Percentiles rank a stretch among this genome's conserved stretches.
phyloP scores from a whole-genome alignment of 2,888 invertebrate genomes.

The Zaprionus lineosus region DNA sequence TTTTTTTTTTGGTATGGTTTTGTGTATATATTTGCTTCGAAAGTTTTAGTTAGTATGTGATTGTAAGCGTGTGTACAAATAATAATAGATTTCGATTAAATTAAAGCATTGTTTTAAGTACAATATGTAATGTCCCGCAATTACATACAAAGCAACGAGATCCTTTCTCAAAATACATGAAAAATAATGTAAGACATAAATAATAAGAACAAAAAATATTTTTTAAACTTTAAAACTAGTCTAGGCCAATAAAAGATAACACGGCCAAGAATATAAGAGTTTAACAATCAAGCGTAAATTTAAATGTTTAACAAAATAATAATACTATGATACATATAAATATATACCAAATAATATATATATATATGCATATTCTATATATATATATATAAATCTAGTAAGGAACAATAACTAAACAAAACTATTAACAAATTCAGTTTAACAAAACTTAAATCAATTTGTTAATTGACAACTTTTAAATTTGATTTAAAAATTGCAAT shows the following conservation, averaged over 20 bases:
- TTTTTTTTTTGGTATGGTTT: neutral
- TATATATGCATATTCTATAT: too few species aligned
- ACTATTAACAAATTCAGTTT: constrained; percentile 44
- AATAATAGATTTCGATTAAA: constrained; percentile 39
- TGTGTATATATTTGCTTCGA: constrained; percentile 37
- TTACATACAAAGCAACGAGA: constrained; percentile 60
- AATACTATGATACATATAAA: constrained; percentile 22
- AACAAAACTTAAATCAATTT: constrained; percentile 40
- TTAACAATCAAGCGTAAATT: constrained; percentile 49
- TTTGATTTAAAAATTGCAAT: constrained; percentile 75
- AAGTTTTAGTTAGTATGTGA: constrained; percentile 9
- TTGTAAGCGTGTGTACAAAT: constrained; percentile 40
- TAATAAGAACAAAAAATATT: constrained; percentile 47
- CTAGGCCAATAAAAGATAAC: constrained; percentile 14
- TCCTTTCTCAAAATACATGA: constrained; percentile 69
- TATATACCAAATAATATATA: too few species aligned
- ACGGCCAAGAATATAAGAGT: constrained; percentile 31
- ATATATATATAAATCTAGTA: too few species aligned
- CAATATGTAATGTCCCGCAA: constrained; percentile 54
- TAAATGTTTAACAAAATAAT: constrained; percentile 46
- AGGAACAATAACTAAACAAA: constrained; percentile 15
- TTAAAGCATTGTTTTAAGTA: constrained; percentile 53
- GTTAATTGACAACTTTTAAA: constrained; percentile 74
- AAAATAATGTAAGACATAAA: constrained; percentile 60
- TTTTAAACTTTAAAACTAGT: constrained; percentile 45